These are phyloP conservation scores for Typhlichthys subterraneus DNA, from an alignment of 2,797 vertebrate species.

Conservation along the genomic window DNA sequence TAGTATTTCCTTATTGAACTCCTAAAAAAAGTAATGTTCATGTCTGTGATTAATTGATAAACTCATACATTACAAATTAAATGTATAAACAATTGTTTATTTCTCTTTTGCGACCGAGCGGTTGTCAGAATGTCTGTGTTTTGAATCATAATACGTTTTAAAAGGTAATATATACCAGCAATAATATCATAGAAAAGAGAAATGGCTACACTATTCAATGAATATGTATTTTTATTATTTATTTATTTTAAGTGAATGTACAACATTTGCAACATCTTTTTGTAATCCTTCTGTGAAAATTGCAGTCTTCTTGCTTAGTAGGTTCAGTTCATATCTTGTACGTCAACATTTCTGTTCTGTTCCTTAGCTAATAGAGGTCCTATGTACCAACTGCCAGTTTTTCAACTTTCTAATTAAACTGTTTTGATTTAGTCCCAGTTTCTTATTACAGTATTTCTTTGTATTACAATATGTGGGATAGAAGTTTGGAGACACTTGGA, in stretches of 20 bases:
- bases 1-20: slow-evolving; percentile 27
- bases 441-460: background rate
- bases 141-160: slow-evolving; percentile 69
- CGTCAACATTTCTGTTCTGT: slow-evolving; percentile 61
- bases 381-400: slow-evolving; percentile 69
- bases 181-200: slow-evolving; percentile 76
- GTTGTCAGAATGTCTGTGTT: slow-evolving; percentile 62
- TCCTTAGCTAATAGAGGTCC: slow-evolving; percentile 65
- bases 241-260: slow-evolving; percentile 68
- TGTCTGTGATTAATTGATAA: slow-evolving; percentile 68
- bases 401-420: slow-evolving; percentile 78
- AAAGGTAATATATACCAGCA: slow-evolving; percentile 80
- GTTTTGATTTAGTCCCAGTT: slow-evolving; percentile 60
- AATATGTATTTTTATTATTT: slow-evolving; percentile 77
- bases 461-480: background rate
- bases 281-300: slow-evolving; percentile 63
- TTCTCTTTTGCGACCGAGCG: slow-evolving; percentile 47
- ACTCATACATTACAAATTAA: slow-evolving; percentile 69
- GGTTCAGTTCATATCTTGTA: slow-evolving; percentile 59
- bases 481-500: background rate
- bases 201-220: slow-evolving; percentile 71
- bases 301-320: slow-evolving; percentile 53
- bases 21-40: slow-evolving; percentile 66
- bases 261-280: slow-evolving; percentile 49
- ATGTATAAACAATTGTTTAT: slow-evolving; percentile 67